Conservation (phyloP, 2,888 invertebrate species). For the Odontocerum albicorne region DNA sequence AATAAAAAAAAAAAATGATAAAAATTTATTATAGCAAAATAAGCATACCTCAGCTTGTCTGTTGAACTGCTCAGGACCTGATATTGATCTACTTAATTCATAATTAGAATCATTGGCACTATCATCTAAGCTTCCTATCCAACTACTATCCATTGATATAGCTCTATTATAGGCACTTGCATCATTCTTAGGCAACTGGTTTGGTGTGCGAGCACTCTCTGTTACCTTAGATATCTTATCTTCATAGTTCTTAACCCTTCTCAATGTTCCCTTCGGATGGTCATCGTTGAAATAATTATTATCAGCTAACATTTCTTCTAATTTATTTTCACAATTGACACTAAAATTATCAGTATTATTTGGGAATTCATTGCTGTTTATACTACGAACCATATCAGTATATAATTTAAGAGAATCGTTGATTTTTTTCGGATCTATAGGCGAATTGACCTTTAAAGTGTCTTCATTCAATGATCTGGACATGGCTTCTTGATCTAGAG, state of each 20-base stretch:
- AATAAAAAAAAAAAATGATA: background rate
- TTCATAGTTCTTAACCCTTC: constrained; percentile 35
- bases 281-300: constrained; percentile 32
- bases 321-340: constrained; percentile 34
- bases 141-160: constrained; percentile 52
- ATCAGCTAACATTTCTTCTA: constrained; percentile 36
- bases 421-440: constrained; percentile 51
- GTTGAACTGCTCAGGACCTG: constrained; percentile 51
- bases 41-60: constrained; percentile 21
- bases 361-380: constrained; percentile 47
- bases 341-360: constrained; percentile 32
- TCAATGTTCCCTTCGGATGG: constrained; percentile 31
- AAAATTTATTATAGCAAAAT: background rate
- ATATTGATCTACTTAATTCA: constrained; percentile 58
- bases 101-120: constrained; percentile 33
- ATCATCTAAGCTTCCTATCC: constrained; percentile 46
- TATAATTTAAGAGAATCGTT: constrained; percentile 51
- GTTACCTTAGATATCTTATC: constrained; percentile 28
- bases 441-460: constrained; percentile 49
- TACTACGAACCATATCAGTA: constrained; percentile 48
- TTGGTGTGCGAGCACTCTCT: constrained; percentile 23
- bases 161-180: constrained; percentile 43
- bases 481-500: constrained; percentile 42
- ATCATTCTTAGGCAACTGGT: constrained; percentile 31
- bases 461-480: constrained; percentile 42